Conservation (phyloP, 37 sponge, comb jelly and placozoan genomes). For the Hexactinellida sp. region DNA sequence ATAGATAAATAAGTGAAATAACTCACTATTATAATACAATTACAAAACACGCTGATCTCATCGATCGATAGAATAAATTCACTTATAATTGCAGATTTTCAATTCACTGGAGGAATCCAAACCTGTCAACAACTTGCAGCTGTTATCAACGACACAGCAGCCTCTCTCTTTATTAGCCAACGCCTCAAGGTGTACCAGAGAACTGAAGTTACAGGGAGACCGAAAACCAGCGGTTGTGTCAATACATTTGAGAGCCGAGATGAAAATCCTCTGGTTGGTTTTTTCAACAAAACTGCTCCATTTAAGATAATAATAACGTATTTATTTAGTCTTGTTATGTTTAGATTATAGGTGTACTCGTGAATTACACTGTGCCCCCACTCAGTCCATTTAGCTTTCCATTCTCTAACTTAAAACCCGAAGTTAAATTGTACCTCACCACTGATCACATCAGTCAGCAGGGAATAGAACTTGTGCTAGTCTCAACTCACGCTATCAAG, state of each 20-base stretch:
- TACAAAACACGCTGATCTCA: background rate
- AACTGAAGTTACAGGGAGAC: background rate
- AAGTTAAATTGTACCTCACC: background rate
- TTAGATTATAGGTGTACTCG: background rate
- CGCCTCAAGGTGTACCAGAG: conserved; percentile 2
- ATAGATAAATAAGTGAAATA: background rate
- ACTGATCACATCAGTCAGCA: background rate
- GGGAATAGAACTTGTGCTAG: background rate
- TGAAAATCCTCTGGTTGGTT: background rate
- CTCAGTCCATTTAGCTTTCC: background rate
- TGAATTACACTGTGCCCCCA: background rate
- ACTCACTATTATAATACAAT: background rate
- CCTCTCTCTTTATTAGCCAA: background rate
- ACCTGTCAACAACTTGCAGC: background rate
- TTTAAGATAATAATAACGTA: no score
- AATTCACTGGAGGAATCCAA: background rate
- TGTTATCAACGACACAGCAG: background rate
- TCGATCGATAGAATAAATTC: no score
- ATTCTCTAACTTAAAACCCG: background rate
- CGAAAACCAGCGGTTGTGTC: background rate
- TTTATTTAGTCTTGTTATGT: no score
- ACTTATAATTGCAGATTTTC: background rate
- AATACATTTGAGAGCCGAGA: background rate
- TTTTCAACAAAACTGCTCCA: no score
- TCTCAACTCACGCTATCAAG: background rate